These are phyloP conservation scores for Petroica traversi DNA, from an alignment of 2,113 vertebrate species.

Conservation along the genomic window DNA sequence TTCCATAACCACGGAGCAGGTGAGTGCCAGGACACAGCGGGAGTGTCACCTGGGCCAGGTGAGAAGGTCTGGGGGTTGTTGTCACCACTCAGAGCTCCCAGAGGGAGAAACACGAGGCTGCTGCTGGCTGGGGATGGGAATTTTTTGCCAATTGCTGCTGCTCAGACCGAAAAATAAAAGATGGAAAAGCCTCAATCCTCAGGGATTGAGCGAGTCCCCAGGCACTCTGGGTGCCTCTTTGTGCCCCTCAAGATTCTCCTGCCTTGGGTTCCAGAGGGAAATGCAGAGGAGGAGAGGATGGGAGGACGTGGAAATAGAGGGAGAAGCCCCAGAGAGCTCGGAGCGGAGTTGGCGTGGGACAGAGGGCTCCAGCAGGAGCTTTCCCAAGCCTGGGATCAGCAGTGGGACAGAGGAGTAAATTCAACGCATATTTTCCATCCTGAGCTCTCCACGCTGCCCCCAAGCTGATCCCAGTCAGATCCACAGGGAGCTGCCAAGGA, in stretches of 20 bases:
- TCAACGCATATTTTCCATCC: slow-evolving; percentile 64
- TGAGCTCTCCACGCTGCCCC: slow-evolving; percentile 40
- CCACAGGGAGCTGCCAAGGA: slow-evolving; percentile 48
- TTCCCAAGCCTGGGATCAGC: slow-evolving; percentile 9
- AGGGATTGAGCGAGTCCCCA: too few relatives aligned
- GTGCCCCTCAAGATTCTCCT: background rate
- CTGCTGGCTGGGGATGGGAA: background rate
- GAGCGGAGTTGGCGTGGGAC: background rate
- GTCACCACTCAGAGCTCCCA: accelerated
- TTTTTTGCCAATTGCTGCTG: background rate
- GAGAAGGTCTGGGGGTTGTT: too few relatives aligned
- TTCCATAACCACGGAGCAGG: accelerated
- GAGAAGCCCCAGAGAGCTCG: background rate
- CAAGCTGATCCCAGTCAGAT: slow-evolving; percentile 66
- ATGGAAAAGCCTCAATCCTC: background rate
- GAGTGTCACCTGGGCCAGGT: background rate
- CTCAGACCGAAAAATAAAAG: background rate
- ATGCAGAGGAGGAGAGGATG: background rate
- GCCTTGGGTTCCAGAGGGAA: background rate
- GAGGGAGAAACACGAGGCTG: background rate
- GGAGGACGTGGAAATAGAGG: background rate
- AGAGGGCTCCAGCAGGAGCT: background rate
- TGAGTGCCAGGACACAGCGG: accelerated
- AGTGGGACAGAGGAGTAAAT: slow-evolving; percentile 36
- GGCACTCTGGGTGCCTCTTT: background rate